phyloP scores from a whole-genome alignment of 2,888 invertebrate species.

The Callosobruchus maculatus region DNA sequence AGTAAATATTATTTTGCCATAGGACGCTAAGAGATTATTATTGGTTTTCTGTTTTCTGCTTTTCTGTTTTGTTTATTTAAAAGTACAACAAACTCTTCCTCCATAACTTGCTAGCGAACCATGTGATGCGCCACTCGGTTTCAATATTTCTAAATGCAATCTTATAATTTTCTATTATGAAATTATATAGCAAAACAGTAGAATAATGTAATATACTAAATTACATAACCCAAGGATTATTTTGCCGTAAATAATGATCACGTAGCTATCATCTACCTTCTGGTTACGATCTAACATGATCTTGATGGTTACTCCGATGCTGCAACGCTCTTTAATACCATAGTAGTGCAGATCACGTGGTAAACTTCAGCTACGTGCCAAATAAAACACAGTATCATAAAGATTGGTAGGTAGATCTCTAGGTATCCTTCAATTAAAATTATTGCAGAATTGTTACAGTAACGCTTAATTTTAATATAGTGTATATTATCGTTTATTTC shows the following conservation, averaged over 20 bases:
- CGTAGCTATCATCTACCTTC: background rate
- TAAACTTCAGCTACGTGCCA: background rate
- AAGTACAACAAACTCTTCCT: too few species aligned
- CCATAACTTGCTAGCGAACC: too few species aligned
- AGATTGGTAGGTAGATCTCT: background rate
- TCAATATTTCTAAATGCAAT: background rate
- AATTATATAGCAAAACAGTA: background rate
- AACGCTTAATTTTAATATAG: too few species aligned
- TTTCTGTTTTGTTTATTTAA: too few species aligned
- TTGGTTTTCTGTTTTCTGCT: too few species aligned
- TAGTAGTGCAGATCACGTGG: background rate
- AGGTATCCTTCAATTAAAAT: background rate
- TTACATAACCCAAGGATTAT: background rate
- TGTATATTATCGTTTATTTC: conserved; percentile 1
- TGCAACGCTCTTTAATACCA: background rate
- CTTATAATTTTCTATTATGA: background rate
- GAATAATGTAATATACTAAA: background rate
- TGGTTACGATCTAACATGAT: background rate
- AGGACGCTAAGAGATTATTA: too few species aligned
- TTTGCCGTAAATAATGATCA: background rate
- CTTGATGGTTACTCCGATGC: background rate
- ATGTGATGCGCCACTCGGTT: background rate
- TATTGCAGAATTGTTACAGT: background rate
- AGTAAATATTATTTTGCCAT: too few species aligned
- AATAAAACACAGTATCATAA: background rate